These are phyloP conservation scores for Apamea anceps DNA, from an alignment of 2,888 invertebrate species.

Conservation along the genomic window DNA sequence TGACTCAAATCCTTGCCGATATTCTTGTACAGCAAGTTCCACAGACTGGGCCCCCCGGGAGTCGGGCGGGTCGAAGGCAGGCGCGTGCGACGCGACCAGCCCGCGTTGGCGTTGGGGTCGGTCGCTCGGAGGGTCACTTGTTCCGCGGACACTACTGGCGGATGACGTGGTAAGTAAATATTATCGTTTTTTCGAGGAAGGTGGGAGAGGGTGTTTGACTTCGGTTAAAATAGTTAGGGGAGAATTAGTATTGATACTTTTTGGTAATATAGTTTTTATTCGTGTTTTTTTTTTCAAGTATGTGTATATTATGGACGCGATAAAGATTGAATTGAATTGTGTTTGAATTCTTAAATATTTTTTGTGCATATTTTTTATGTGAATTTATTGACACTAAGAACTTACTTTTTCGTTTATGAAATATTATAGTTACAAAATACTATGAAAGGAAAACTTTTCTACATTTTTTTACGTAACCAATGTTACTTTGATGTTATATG, in stretches of 20 bases:
- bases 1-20: constrained; percentile 96
- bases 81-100: constrained; percentile 91
- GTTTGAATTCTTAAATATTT: background rate
- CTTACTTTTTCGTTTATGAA: background rate
- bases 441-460: background rate
- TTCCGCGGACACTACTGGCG: constrained; percentile 77
- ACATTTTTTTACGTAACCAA: background rate
- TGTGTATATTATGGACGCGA: too few species aligned
- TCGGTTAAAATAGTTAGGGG: background rate
- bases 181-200: background rate
- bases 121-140: constrained; percentile 73
- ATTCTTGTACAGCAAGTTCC: constrained; percentile 94
- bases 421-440: background rate
- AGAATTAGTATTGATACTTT: background rate
- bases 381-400: background rate
- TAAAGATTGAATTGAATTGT: background rate
- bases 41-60: constrained; percentile 94
- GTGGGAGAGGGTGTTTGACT: background rate
- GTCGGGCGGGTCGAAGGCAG: constrained; percentile 93
- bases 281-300: too few species aligned
- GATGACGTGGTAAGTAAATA: rapidly evolving
- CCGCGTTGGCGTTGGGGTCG: constrained; percentile 5
- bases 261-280: background rate
- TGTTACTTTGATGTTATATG: background rate
- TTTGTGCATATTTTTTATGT: too few species aligned